Conservation (phyloP, 2,888 invertebrate genomes). For the Pheosia tremula region DNA sequence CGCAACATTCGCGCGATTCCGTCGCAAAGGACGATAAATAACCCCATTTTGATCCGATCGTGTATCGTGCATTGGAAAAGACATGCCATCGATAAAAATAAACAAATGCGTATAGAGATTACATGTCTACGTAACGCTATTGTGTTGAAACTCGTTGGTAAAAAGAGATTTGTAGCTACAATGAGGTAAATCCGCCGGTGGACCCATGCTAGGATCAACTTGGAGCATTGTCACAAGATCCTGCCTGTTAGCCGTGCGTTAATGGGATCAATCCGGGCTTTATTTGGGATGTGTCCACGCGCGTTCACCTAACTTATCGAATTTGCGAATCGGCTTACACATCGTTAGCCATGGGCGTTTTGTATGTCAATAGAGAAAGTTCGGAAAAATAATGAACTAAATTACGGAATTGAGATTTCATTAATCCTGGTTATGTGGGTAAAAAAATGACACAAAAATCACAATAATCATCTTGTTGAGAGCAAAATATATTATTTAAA, state of each 20-base stretch:
- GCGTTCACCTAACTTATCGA: slow-evolving; percentile 82
- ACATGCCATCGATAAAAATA: slow-evolving; percentile 53
- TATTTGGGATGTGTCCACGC: slow-evolving; percentile 79
- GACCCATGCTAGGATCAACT: slow-evolving; percentile 64
- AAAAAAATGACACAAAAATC: too few relatives aligned
- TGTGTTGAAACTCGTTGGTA: slow-evolving; percentile 28
- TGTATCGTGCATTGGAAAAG: slow-evolving; percentile 38
- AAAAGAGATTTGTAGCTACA: slow-evolving; percentile 47
- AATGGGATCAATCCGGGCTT: slow-evolving; percentile 82
- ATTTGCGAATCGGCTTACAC: slow-evolving; percentile 83
- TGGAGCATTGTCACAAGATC: slow-evolving; percentile 70
- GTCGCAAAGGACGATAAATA: slow-evolving; percentile 48
- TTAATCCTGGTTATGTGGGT: too few relatives aligned
- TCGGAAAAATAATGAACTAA: not conserved
- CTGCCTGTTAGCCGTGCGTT: slow-evolving; percentile 78
- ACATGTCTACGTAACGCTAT: slow-evolving; percentile 28
- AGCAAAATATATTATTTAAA: too few relatives aligned
- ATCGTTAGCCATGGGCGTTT: slow-evolving; percentile 66
- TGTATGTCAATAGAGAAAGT: slow-evolving; percentile 5
- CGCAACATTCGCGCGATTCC: slow-evolving; percentile 42
- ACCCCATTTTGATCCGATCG: slow-evolving; percentile 49
- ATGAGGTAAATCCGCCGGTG: slow-evolving; percentile 51
- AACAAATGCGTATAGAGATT: slow-evolving; percentile 50
- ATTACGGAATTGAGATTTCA: not conserved
- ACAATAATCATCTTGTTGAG: too few relatives aligned